These are phyloP conservation scores for Drosophila tani DNA, from an alignment of 1,140 invertebrate genomes.

Conservation along the genomic window DNA sequence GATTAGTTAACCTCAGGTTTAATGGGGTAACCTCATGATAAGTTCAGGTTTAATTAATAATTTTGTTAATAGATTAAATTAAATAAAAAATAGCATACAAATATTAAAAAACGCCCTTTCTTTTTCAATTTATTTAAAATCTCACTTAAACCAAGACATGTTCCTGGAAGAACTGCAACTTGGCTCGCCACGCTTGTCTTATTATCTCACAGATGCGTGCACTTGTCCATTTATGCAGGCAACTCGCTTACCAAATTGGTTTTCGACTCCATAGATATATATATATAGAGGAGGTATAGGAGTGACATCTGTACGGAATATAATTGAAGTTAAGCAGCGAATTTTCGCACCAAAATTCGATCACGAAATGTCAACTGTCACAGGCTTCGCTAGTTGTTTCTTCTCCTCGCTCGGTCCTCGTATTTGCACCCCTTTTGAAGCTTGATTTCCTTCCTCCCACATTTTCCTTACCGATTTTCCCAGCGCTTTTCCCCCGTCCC, in stretches of 20 bases:
- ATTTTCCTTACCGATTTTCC: neutral
- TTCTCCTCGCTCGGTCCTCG: neutral
- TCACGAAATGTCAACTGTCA: conserved; percentile 47
- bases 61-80: no score
- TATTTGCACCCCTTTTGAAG: neutral
- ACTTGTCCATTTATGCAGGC: conserved; percentile 5
- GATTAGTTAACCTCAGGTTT: neutral
- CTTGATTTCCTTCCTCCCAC: neutral
- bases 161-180: neutral
- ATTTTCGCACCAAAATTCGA: conserved; percentile 35
- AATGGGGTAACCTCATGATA: no score
- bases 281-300: neutral
- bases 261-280: neutral
- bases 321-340: conserved; percentile 37
- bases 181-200: neutral
- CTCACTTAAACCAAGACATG: neutral
- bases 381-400: conserved; percentile 1
- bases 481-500: neutral
- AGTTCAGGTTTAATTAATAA: no score
- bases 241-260: neutral
- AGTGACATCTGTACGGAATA: conserved; percentile 8
- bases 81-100: neutral
- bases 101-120: neutral
- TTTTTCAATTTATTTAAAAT: neutral
- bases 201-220: neutral